Conservation (phyloP, 2,113 vertebrate species). For the Prunella himalayana region DNA sequence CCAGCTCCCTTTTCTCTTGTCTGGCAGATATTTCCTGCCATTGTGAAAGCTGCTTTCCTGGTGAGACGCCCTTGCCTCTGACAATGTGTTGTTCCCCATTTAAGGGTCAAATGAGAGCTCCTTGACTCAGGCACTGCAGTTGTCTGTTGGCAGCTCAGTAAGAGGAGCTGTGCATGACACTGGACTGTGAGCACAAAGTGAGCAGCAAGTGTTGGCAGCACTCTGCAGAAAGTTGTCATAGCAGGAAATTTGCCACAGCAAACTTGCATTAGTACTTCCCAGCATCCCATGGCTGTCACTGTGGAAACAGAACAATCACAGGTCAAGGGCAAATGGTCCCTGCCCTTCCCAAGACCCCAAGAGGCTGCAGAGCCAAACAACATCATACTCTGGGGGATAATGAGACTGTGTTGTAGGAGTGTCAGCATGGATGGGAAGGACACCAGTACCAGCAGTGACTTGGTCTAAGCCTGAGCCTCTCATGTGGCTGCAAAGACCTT, state of each 20-base stretch:
- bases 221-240: neutral
- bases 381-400: neutral
- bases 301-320: neutral
- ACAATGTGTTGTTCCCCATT: neutral
- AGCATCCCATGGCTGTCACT: neutral
- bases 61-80: neutral
- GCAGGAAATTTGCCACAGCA: neutral
- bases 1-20: neutral
- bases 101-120: neutral
- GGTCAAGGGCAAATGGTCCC: neutral
- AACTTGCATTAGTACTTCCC: neutral
- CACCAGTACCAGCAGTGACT: neutral
- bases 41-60: conserved; percentile 2
- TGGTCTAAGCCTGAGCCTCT: neutral
- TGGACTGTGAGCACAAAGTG: neutral
- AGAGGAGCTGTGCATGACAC: neutral
- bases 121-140: neutral
- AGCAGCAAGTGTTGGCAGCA: neutral
- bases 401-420: accelerated
- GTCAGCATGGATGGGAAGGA: accelerated
- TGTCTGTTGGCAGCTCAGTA: neutral
- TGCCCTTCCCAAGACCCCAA: neutral
- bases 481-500: neutral
- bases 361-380: neutral
- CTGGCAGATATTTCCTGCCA: conserved; percentile 27